Base-by-base conservation (phyloP, 2,797 vertebrate genomes). In the Yasuhikotakia modesta region DNA sequence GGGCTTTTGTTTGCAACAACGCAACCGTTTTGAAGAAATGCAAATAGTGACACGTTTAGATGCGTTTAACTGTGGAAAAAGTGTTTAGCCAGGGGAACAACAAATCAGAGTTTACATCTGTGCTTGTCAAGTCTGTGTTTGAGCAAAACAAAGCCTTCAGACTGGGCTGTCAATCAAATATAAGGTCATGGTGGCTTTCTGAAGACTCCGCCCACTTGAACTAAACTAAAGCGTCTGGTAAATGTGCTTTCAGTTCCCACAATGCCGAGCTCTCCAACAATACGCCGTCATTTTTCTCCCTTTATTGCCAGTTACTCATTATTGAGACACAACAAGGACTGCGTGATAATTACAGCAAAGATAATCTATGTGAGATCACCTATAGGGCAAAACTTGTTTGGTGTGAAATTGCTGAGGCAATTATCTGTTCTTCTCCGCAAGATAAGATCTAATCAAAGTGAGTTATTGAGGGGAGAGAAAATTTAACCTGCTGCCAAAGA, bases 41-140 rank as follows among this genome's bases (percentile, higher is more conserved):
- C 27, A 27, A 2, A 27, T 4, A 27, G 27, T 27, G 27, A 27
- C 27, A 27, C 27, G 27, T 27, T 27, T 27, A 27, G 35, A 39
- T 46, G 32, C 12, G 35, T 16, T 45, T 48, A 27, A 32, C 57
- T 48, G 39, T 21, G 45, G 48, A 35, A 39, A 19, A 75, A 57
- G 17, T 55, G 24, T 14, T 55, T 16, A 30, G n/a, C 12, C 22
- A 21, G 53, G 17, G 4, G 32, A 74, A 75, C 11, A 55, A 66
- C 32, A 55, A 14, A 74, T 8, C 19, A 50, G 27, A 24, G 10
- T 12, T 12, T 5, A 78, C 72, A 74, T 82, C 68, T 32, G 68
- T 52, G 3, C 43, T 86, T 53, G 83, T 84, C 83, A 85, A 85
- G 87, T 82, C 70, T 82, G 83, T 87, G 73, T 22, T n/a, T 21